Percentiles rank a stretch among this genome's conserved stretches.
Conservation (phyloP, 2,797 vertebrate species). For the Molossus alvarezi region DNA sequence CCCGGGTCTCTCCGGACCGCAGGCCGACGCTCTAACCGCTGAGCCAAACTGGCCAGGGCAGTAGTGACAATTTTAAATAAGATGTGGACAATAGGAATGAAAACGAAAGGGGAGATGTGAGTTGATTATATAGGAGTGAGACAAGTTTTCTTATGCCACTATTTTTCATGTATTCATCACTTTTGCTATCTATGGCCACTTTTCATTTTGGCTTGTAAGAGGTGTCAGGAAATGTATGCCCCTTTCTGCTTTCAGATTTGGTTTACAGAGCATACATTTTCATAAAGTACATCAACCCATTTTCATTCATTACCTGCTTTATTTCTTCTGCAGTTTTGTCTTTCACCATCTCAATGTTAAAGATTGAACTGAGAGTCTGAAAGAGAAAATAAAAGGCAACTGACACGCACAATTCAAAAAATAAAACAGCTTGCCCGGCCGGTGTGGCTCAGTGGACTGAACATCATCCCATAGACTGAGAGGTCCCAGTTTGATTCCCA, state of each 20-base stretch:
- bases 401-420: constrained; percentile 58
- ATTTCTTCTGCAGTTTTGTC: constrained; percentile 95
- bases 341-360: constrained; percentile 95
- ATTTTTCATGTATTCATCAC: constrained; percentile 41
- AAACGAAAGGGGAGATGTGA: constrained; percentile 51
- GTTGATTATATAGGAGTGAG: constrained; percentile 23
- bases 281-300: constrained; percentile 26
- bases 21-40: too few relatives aligned
- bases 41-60: too few relatives aligned
- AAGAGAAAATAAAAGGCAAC: constrained; percentile 79
- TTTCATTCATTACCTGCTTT: constrained; percentile 92
- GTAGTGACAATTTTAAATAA: constrained; percentile 46
- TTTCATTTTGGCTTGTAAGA: constrained; percentile 69
- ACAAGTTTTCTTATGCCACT: constrained; percentile 43
- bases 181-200: constrained; percentile 50
- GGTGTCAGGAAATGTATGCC: constrained; percentile 56
- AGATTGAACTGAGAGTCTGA: constrained; percentile 94
- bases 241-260: constrained; percentile 64
- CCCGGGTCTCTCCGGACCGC: too few relatives aligned
- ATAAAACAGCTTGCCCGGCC: neutral
- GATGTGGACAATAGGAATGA: neutral
- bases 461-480: too few relatives aligned
- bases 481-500: too few relatives aligned
- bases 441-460: too few relatives aligned
- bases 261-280: constrained; percentile 62